Base-by-base conservation (phyloP, 2,113 vertebrate species). In the Ellobius talpinus region DNA sequence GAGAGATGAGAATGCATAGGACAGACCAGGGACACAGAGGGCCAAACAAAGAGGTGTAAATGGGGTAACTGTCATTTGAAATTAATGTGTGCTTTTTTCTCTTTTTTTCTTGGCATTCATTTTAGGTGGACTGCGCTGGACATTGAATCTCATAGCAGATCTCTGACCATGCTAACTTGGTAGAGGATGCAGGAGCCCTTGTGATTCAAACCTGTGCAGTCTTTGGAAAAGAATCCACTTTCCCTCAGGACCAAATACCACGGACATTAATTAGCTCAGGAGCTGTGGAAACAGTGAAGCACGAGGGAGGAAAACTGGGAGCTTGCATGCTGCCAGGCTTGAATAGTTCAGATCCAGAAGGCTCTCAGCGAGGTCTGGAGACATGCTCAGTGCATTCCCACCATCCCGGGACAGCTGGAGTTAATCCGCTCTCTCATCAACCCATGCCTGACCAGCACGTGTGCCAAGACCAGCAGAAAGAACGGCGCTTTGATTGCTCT, bases 371-470 rank as follows among this genome's bases (percentile, higher is more conserved):
- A 95, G 96, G 78, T 97, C 95, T 42, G 74, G 47, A 95, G 97
- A 93, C 90, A 91, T 91, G 74, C 94, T 96, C 88, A 73, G 93
- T 21, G 66, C 93, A 45, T 96, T 98, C 96, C 97, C 66, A 98
- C 96, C 29, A 98, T 95, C 97, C 55, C 58, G 68, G 97, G 98
- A 96, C 98, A 97, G 98, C 97, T 77, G 98, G 98, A 98, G 97
- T 98, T 98, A 99, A 99, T 99, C 98, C 96, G n/a, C 95, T 94
- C 96, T 98, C 98, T 98, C 98, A 98, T 98, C 97, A 98, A 97
- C 87, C 97, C 97, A 96, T 70, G 98, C 97, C 98, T 97, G 96
- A 97, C 95, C 23, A 12, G 55, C 61, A 7, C 50, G n/a, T 94
- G 97, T 96, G 98, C 98, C 97, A 98, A 97, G 94, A 97, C 65